Evolutionary conservation across 1,140 invertebrate species (phyloP), one percentile per base, ranked within the genome.

Genomic region (Diuraphis noxia): DNA sequence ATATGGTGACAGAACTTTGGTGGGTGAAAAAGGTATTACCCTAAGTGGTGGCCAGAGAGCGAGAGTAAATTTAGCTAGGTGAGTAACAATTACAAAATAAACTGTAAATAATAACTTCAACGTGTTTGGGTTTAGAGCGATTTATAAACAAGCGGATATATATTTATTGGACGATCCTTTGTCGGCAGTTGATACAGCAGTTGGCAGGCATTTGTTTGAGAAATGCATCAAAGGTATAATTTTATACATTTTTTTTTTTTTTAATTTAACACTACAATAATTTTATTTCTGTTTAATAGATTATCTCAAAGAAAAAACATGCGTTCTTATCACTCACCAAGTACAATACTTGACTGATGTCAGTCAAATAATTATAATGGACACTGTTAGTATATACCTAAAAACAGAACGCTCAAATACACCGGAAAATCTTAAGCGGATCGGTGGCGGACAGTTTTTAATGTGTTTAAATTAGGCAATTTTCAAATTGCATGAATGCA

Each of bases 1-100:
- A 10, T 95, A 96, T 93, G 97, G 96, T 19, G 98, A 99, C 93
- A 95, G 96, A 92, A 99, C 98, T 0, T 94, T 98, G 56, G 97
- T 99, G 25, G 98, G 98, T 3, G 97, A 98, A 93, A 94, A 97
- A 91, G 98, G 98, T 30, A 98, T 91, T 6, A 87, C 92, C 9
- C 94, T 97, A 30, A 98, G 97, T 93, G 98, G 98, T 91, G 98
- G 98, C 49, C 98, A 99, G 94, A 96, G 97, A 92, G 98, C 98
- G 0, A 95, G 98, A 93, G 96, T 99, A 7, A 98, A 97, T 93
- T 94, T 98, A 52, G 97, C 97, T 1, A 95, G 95, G 94, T 93
- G 43, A 87, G 34, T 34, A 34, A 46, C 13, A 19, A 2, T 30
- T 40, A 4, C 1, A 19, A 30, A n/a, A 25, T 19, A 38, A 56